A percentile compares a stretch with the other conserved stretches of the same genome.
These are phyloP conservation scores for Caenorhabditis inopinata DNA, from an alignment of 1,140 invertebrate genomes.

Conservation along the genomic window DNA sequence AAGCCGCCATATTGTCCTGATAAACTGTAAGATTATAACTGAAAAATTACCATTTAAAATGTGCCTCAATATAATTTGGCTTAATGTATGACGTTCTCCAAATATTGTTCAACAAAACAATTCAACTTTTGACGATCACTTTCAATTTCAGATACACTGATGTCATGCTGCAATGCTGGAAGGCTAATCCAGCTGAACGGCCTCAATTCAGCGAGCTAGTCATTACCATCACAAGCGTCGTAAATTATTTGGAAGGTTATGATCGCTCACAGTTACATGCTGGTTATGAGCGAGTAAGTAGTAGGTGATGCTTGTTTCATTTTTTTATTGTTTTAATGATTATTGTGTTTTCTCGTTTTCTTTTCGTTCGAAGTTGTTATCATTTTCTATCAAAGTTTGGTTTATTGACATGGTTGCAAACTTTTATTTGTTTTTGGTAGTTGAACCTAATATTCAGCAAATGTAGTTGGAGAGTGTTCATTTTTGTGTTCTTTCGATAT, in stretches of 20 bases:
- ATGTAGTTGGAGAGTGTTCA: too few species aligned
- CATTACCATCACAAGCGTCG: background rate
- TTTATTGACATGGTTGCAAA: too few species aligned
- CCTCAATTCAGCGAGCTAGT: slow-evolving; percentile 30
- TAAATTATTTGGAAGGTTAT: slow-evolving; percentile 26
- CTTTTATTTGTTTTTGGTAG: too few species aligned
- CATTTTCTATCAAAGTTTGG: too few species aligned
- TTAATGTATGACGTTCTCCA: too few species aligned
- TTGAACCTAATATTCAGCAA: too few species aligned
- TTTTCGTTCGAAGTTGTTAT: too few species aligned
- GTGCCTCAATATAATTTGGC: too few species aligned
- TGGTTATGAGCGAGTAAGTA: slow-evolving; percentile 44
- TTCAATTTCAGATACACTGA: slow-evolving; percentile 6
- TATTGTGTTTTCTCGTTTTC: too few species aligned
- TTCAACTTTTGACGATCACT: too few species aligned
- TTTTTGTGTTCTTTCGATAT: too few species aligned
- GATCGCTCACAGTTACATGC: slow-evolving; percentile 35
- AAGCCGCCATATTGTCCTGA: slow-evolving; percentile 39
- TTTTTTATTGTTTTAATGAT: background rate
- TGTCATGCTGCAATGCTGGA: slow-evolving; percentile 34
- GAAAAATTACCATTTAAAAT: too few species aligned
- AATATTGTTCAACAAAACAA: background rate
- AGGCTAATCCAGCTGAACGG: slow-evolving; percentile 20
- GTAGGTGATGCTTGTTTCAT: slow-evolving; percentile 16
- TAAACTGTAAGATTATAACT: background rate